phyloP scores from a whole-genome alignment of 2,888 invertebrate species.

The Drosophila phalerata region DNA sequence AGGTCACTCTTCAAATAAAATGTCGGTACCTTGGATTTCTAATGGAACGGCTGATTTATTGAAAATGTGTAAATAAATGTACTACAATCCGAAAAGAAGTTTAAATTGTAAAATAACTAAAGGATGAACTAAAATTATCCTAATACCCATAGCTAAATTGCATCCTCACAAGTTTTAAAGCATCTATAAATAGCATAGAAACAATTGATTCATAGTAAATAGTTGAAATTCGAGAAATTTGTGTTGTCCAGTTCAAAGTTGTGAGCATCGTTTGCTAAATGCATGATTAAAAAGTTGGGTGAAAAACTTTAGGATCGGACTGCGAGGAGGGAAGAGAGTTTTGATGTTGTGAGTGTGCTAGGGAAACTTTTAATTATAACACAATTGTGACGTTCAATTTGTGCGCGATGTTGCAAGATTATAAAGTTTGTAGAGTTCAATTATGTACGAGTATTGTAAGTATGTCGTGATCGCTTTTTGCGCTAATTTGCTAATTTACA shows the following conservation, averaged over 20 bases:
- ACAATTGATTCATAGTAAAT: conserved; percentile 42
- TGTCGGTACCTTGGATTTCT: no score
- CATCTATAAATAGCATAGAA: conserved; percentile 37
- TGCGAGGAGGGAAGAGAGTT: not conserved
- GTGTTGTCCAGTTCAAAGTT: conserved; percentile 17
- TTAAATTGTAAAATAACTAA: not conserved
- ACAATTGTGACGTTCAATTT: conserved; percentile 73
- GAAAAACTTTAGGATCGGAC: conserved; percentile 55
- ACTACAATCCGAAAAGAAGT: no score
- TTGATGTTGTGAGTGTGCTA: conserved; percentile 12
- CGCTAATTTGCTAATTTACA: conserved; percentile 29
- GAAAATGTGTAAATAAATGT: not conserved
- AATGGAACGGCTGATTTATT: no score
- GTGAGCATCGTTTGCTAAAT: not conserved
- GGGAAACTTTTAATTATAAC: conserved; percentile 73
- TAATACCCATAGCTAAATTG: not conserved
- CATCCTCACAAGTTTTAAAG: conserved; percentile 11
- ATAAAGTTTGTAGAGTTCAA: conserved; percentile 70
- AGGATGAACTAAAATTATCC: not conserved
- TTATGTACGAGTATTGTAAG: conserved; percentile 53
- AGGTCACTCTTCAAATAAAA: no score
- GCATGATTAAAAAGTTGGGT: conserved; percentile 52
- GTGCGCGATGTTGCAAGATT: conserved; percentile 71
- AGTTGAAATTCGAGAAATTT: conserved; percentile 8
- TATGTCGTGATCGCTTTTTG: conserved; percentile 20